Evolutionary conservation across 1,140 invertebrate species (phyloP).

Genomic region (Eufriesea mexicana): DNA sequence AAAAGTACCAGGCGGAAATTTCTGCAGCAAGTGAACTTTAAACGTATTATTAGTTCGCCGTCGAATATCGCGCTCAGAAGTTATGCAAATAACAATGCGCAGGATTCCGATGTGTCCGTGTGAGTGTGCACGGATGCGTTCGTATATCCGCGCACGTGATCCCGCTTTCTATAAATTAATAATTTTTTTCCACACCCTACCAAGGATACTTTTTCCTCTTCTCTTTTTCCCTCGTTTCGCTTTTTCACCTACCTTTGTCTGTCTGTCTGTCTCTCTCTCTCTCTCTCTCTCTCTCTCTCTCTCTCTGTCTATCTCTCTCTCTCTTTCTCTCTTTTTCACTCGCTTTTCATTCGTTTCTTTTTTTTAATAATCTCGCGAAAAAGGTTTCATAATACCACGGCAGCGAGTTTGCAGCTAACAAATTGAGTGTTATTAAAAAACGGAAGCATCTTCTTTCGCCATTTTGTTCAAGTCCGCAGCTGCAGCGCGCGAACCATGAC

Average conservation of each 20-base stretch:
- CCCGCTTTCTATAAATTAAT: slow-evolving; percentile 36
- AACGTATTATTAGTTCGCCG: slow-evolving; percentile 41
- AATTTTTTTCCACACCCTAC: slow-evolving; percentile 26
- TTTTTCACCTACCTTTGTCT: no score
- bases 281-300: no score
- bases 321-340: not conserved
- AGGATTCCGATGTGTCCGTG: not conserved
- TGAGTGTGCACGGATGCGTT: not conserved
- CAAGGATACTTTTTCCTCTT: not conserved
- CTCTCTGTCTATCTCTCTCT: no score
- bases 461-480: not conserved
- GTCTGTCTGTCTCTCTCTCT: no score
- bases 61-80: slow-evolving; percentile 26
- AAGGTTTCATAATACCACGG: not conserved
- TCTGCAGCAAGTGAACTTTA: slow-evolving; percentile 33
- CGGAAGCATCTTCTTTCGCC: no score
- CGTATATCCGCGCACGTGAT: not conserved
- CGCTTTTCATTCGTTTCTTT: not conserved
- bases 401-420: not conserved
- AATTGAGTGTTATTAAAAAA: not conserved
- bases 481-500: no score
- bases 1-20: slow-evolving; percentile 20
- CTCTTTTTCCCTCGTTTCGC: not conserved
- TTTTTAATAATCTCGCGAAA: not conserved
- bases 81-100: slow-evolving; percentile 39